These are phyloP conservation scores for Tenthredo mesomela DNA, from an alignment of 2,888 invertebrate species.

Conservation along the genomic window DNA sequence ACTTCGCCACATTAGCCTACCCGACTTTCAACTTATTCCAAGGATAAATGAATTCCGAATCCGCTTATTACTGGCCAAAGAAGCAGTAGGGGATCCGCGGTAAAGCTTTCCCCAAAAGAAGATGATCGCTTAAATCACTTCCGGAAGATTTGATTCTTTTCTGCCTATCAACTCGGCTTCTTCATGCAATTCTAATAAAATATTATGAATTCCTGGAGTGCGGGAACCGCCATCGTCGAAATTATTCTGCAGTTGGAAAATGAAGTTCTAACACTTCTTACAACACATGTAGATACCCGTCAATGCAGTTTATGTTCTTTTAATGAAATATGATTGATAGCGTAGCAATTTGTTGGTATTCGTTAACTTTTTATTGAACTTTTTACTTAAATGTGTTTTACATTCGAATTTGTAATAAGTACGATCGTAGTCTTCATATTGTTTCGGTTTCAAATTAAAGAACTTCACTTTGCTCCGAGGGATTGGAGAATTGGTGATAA, in stretches of 20 bases:
- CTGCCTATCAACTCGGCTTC: neutral
- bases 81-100: neutral
- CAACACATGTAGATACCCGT: neutral
- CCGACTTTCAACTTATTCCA: conserved; percentile 39
- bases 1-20: conserved; percentile 18
- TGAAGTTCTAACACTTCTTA: neutral
- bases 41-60: conserved; percentile 35
- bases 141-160: conserved; percentile 17
- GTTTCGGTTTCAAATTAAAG: neutral
- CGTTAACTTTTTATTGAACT: neutral
- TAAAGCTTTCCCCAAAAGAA: conserved; percentile 14
- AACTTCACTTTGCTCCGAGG: neutral
- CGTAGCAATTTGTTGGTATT: neutral
- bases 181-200: neutral
- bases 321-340: neutral
- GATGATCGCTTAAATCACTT: conserved; percentile 24
- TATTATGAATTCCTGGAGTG: neutral
- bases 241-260: neutral
- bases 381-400: neutral
- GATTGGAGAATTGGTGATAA: neutral
- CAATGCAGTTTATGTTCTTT: neutral
- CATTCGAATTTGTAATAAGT: neutral
- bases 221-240: neutral
- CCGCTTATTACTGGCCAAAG: conserved; percentile 23
- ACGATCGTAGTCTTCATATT: neutral